Conservation (phyloP, 2,113 vertebrate genomes). For the Burhinus oedicnemus region DNA sequence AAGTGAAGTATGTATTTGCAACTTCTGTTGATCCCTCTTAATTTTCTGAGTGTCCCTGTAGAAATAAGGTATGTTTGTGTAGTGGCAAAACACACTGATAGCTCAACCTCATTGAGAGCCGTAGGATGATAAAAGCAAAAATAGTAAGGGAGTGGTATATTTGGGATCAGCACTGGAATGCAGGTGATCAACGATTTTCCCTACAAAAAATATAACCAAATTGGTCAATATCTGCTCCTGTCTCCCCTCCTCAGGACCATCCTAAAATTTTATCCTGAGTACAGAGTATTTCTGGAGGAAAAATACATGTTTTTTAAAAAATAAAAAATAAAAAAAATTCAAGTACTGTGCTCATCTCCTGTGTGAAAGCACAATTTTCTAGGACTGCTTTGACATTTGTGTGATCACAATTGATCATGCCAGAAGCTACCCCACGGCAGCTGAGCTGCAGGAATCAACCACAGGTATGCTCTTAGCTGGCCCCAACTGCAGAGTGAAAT, state of each 20-base stretch:
- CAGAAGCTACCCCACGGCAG: not conserved
- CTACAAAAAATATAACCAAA: not conserved
- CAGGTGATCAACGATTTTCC: not conserved
- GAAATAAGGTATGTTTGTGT: not conserved
- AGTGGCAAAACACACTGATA: not conserved
- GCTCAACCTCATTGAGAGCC: not conserved
- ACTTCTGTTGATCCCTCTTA: constrained; percentile 51
- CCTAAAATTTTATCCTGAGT: not conserved
- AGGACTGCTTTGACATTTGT: not conserved
- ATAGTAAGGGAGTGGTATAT: not conserved
- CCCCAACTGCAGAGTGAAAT: not conserved
- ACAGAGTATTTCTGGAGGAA: not conserved
- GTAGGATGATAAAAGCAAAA: not conserved
- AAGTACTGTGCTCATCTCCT: not conserved
- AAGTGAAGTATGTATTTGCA: constrained; percentile 37
- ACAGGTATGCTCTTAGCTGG: not conserved
- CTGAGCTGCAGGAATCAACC: not conserved
- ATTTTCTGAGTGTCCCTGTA: not conserved
- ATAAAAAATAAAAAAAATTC: not conserved
- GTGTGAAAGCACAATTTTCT: not conserved
- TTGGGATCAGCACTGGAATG: not conserved
- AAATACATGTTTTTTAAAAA: not conserved
- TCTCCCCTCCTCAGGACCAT: not conserved
- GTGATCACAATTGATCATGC: not conserved
- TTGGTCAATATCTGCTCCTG: not conserved